Percentiles rank a stretch among this genome's conserved stretches.
Conservation (phyloP, 2,888 invertebrate species). For the Neoitamus cyanurus region DNA sequence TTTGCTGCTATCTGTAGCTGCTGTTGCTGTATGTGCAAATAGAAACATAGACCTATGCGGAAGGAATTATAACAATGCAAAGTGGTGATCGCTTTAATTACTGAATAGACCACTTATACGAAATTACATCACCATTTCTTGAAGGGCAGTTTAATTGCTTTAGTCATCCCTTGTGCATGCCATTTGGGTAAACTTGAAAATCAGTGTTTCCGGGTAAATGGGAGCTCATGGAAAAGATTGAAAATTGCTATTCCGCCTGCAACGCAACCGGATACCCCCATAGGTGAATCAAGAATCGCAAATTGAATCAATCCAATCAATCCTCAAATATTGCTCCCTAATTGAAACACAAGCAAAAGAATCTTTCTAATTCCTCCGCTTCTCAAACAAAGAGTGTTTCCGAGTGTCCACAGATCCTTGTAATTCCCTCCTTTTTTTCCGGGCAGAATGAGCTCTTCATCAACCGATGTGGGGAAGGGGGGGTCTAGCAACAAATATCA, state of each 20-base stretch:
- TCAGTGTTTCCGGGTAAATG: too few species aligned
- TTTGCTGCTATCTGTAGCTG: too few species aligned
- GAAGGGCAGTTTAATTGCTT: not conserved
- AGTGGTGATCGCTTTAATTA: not conserved
- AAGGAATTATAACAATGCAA: not conserved
- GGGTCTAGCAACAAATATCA: not conserved
- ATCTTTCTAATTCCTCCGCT: not conserved
- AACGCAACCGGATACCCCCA: not conserved
- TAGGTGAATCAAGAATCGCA: not conserved
- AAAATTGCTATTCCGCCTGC: not conserved
- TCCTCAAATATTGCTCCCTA: not conserved
- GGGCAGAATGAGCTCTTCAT: not conserved
- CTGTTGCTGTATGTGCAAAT: not conserved
- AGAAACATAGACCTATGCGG: not conserved
- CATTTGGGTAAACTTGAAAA: too few species aligned
- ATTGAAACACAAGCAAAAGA: slow-evolving; percentile 27
- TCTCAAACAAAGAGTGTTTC: not conserved
- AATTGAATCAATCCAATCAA: slow-evolving; percentile 29
- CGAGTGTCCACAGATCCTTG: not conserved
- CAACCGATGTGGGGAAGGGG: not conserved
- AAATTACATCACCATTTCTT: not conserved
- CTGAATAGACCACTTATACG: not conserved
- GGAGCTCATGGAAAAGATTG: too few species aligned
- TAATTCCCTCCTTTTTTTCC: not conserved
- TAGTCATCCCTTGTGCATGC: not conserved